Evolutionary conservation across 2,797 vertebrate genomes (phyloP).

Genomic region (Eulemur albifrons): DNA sequence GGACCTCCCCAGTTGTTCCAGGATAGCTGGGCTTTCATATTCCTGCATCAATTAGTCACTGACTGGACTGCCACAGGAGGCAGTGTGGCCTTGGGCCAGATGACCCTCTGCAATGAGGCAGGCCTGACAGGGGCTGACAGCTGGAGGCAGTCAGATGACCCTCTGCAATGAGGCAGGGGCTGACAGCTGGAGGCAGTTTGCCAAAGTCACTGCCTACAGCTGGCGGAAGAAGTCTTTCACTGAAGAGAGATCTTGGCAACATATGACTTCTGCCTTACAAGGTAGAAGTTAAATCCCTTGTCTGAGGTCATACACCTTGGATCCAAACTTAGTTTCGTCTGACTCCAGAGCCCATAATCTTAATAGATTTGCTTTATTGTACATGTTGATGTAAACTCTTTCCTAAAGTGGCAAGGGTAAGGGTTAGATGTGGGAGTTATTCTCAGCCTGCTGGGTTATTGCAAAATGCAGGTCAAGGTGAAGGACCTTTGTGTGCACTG

Average conservation of each 20-base stretch:
- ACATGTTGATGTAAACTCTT: background rate
- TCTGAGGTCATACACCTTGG: background rate
- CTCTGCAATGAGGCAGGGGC: background rate
- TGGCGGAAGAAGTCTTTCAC: background rate
- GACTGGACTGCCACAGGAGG: background rate
- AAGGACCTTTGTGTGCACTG: background rate
- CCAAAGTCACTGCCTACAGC: rapidly evolving
- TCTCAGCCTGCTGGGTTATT: background rate
- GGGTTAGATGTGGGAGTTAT: background rate
- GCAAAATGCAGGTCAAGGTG: background rate
- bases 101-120: background rate
- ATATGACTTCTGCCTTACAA: background rate
- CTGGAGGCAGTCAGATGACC: background rate
- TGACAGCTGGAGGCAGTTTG: background rate
- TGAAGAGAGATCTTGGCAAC: background rate
- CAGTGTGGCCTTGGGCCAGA: background rate
- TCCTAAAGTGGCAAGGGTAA: background rate
- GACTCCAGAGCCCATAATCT: background rate
- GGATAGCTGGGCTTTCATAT: background rate
- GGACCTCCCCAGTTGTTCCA: background rate
- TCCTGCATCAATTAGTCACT: background rate
- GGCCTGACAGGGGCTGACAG: background rate
- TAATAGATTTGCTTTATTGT: background rate
- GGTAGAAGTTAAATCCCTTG: background rate
- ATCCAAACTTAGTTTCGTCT: background rate